Percentiles rank a stretch among this genome's conserved stretches.
Evolutionary conservation across 2,888 invertebrate genomes (phyloP).

Genomic region (Troides helena): DNA sequence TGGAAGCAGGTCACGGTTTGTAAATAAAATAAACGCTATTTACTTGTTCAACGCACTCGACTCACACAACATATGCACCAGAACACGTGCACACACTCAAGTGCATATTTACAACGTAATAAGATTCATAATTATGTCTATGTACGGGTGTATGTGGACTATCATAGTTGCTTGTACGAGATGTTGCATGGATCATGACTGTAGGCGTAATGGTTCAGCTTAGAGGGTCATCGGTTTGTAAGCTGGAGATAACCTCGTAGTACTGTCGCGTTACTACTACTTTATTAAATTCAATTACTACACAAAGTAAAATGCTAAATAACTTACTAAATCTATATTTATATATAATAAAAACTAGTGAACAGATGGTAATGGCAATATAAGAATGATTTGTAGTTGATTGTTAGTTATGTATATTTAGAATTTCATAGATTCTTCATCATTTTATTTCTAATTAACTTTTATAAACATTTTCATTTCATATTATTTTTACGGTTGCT

Average conservation of each 20-base stretch:
- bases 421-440: no score
- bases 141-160: slow-evolving; percentile 2
- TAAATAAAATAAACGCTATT: slow-evolving; percentile 44
- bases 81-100: neutral
- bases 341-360: no score
- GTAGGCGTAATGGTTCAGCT: slow-evolving; percentile 16
- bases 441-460: no score
- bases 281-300: neutral
- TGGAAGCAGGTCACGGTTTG: slow-evolving; percentile 61
- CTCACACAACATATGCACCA: neutral
- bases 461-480: no score
- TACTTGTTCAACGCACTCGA: slow-evolving; percentile 32
- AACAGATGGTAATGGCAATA: no score
- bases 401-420: no score
- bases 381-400: no score
- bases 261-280: slow-evolving; percentile 2
- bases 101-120: neutral
- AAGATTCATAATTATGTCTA: neutral
- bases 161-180: slow-evolving; percentile 8
- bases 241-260: slow-evolving; percentile 9
- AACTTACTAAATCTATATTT: no score
- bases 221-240: slow-evolving; percentile 21
- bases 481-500: no score
- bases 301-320: no score
- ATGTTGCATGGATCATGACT: slow-evolving; percentile 16